Evolutionary conservation across 2,113 vertebrate species (phyloP).

Genomic region (Bettongia penicillata): DNA sequence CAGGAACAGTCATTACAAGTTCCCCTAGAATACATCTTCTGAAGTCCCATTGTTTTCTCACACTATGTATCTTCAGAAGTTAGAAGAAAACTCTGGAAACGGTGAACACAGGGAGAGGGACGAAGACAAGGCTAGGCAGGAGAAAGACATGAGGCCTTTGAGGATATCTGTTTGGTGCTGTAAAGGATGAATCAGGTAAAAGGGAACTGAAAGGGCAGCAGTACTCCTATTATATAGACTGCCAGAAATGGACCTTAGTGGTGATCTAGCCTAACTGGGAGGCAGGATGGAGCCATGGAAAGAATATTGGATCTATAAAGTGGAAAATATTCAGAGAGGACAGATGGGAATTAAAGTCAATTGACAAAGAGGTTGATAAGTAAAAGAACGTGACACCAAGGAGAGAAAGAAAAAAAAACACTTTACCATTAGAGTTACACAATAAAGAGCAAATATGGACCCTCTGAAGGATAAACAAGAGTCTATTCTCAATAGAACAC

Average conservation of each 20-base stretch:
- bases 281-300: not conserved
- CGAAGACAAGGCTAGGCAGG: not conserved
- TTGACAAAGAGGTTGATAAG: not conserved
- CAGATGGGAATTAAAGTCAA: not conserved
- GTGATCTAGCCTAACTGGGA: not conserved
- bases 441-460: not conserved
- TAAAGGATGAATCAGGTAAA: not conserved
- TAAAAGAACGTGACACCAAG: not conserved
- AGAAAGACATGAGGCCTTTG: not conserved
- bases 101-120: not conserved
- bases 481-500: not conserved
- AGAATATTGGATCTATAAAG: not conserved
- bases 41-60: not conserved
- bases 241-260: not conserved
- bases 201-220: not conserved
- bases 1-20: not conserved
- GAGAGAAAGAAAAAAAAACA: not conserved
- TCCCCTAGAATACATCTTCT: not conserved
- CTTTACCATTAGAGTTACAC: not conserved
- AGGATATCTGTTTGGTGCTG: not conserved
- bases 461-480: not conserved
- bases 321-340: not conserved
- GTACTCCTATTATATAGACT: not conserved
- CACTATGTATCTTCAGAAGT: not conserved
- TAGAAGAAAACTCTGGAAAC: not conserved